Percentiles rank a stretch among this genome's conserved stretches.
Evolutionary conservation across 2,113 vertebrate genomes (phyloP).

Genomic region (Lampris megalopsis): DNA sequence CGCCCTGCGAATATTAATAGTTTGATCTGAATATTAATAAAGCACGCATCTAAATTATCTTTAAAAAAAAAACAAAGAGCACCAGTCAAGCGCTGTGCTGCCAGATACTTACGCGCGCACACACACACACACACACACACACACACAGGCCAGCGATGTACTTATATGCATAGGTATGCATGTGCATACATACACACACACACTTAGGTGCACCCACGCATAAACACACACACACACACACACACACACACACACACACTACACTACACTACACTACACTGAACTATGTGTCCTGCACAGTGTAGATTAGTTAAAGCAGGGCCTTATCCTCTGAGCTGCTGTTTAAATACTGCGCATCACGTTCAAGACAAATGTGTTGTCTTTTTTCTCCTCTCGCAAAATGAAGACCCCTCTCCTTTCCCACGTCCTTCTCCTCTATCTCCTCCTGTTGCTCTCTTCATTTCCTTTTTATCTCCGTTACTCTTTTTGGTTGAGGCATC

Average conservation of each 20-base stretch:
- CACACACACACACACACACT: constrained; percentile 34
- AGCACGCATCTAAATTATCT: constrained; percentile 79
- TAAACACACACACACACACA: background rate
- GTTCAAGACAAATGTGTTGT: constrained; percentile 82
- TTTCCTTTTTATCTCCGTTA: constrained; percentile 79
- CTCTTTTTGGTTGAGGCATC: constrained; percentile 64
- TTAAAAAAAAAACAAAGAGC: constrained; percentile 63
- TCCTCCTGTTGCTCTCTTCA: constrained; percentile 79
- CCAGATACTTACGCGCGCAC: constrained; percentile 30
- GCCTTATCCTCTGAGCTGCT: constrained; percentile 75
- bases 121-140: constrained; percentile 9
- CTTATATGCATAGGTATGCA: background rate
- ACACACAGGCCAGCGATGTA: background rate
- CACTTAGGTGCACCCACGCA: background rate
- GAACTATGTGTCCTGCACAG: constrained; percentile 68
- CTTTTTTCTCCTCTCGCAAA: constrained; percentile 66
- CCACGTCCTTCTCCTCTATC: constrained; percentile 79
- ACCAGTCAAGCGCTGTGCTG: constrained; percentile 49
- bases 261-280: constrained; percentile 8
- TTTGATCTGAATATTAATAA: constrained; percentile 84
- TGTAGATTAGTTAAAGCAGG: constrained; percentile 78
- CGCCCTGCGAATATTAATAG: constrained; percentile 81
- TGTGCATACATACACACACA: background rate
- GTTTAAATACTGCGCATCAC: constrained; percentile 76
- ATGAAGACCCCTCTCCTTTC: constrained; percentile 81